A percentile compares a stretch with the other conserved stretches of the same genome.
phyloP scores from a whole-genome alignment of 2,888 invertebrate species.

The Pheosia gnoma region DNA sequence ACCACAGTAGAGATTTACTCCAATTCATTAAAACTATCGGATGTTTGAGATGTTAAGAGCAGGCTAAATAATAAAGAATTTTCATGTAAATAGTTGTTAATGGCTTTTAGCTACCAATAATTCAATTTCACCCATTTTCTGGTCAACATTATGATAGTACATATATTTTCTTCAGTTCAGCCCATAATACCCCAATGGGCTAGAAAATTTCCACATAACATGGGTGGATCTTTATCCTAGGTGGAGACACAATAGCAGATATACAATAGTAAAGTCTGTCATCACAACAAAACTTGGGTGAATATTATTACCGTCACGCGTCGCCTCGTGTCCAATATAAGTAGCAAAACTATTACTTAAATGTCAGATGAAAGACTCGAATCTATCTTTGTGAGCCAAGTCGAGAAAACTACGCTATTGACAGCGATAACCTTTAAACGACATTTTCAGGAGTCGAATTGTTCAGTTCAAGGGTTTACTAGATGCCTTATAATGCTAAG shows the following conservation, averaged over 20 bases:
- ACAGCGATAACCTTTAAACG: constrained; percentile 22
- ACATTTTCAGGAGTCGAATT: constrained; percentile 16
- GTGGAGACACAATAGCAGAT: constrained; percentile 30
- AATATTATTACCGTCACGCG: constrained; percentile 11
- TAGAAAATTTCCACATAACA: constrained; percentile 49
- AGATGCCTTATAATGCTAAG: not conserved
- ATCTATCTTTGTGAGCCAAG: constrained; percentile 5
- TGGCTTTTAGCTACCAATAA: too few relatives aligned
- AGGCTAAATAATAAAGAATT: too few relatives aligned
- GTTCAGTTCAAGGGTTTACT: constrained; percentile 6
- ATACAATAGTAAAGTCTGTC: constrained; percentile 27
- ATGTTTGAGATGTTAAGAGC: too few relatives aligned
- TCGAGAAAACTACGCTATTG: constrained; percentile 14
- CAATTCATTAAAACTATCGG: too few relatives aligned
- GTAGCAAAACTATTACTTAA: constrained; percentile 15
- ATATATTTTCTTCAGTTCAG: too few relatives aligned
- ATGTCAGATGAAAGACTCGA: constrained; percentile 14
- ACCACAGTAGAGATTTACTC: too few relatives aligned
- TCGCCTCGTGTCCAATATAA: constrained; percentile 12
- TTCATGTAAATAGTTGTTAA: too few relatives aligned
- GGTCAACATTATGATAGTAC: too few relatives aligned
- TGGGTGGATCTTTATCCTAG: constrained; percentile 57
- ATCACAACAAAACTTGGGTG: constrained; percentile 14
- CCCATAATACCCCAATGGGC: constrained; percentile 40
- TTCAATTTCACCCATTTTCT: too few relatives aligned